A percentile compares a stretch with the other conserved stretches of the same genome.
Evolutionary conservation across 2,888 invertebrate genomes (phyloP).

Genomic region (Drosophila acutilabella): DNA sequence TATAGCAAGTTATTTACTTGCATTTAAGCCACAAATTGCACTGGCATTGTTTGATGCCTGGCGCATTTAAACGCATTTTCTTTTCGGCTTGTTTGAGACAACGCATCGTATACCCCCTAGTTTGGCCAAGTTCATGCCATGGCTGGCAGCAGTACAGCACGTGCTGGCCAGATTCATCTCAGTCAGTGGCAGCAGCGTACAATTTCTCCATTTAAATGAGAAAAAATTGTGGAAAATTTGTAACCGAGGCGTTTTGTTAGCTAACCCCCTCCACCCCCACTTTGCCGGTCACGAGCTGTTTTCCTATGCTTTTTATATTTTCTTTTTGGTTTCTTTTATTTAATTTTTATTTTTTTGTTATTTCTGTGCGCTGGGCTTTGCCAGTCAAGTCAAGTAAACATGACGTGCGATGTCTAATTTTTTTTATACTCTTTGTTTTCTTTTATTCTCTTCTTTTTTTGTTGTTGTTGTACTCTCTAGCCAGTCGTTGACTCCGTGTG

Average conservation of each 20-base stretch:
- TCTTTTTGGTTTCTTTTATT: conserved; percentile 17
- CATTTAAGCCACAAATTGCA: conserved; percentile 55
- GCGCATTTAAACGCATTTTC: neutral
- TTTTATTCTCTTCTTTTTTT: conserved; percentile 6
- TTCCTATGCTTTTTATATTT: conserved; percentile 4
- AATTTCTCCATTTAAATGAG: conserved; percentile 77
- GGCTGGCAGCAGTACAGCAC: conserved; percentile 56
- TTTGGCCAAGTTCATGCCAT: conserved; percentile 50
- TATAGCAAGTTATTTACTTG: conserved; percentile 33
- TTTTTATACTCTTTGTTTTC: conserved; percentile 35
- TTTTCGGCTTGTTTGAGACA: conserved; percentile 1
- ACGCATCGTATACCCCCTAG: neutral
- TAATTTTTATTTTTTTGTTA: neutral
- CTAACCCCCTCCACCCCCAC: too few species aligned
- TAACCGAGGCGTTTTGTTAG: conserved; percentile 70
- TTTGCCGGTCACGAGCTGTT: conserved; percentile 60
- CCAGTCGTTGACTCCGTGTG: conserved; percentile 54
- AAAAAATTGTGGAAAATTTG: conserved; percentile 75
- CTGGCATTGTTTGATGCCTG: conserved; percentile 38
- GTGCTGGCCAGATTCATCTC: conserved; percentile 76
- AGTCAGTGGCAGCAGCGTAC: conserved; percentile 69
- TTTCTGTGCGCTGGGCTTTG: conserved; percentile 36
- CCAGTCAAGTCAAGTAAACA: conserved; percentile 77
- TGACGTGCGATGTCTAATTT: conserved; percentile 75
- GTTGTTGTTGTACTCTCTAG: conserved; percentile 12